Base-by-base conservation (phyloP, 2,113 vertebrate genomes). In the Apteryx mantelli region DNA sequence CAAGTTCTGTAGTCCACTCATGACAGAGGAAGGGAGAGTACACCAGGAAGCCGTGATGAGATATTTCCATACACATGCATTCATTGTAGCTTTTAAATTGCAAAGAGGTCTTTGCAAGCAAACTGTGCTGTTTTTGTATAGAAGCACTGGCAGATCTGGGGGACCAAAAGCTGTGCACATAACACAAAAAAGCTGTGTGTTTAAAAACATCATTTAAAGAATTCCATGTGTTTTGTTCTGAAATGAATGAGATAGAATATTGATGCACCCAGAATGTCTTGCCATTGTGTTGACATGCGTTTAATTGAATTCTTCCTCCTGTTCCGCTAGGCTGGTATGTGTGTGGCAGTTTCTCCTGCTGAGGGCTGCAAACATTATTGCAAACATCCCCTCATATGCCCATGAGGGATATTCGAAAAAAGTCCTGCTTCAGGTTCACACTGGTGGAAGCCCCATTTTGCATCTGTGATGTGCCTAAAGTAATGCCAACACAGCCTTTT, bases 181-280 rank as follows among this genome's bases (percentile, higher is more conserved):
- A 42, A 21, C 77, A 65, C 30, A 9, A 75, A 68, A 16, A 17
- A 63, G 5, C 2, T 44, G 26, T 63, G 22, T n/a, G n/a, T 81
- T 93, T 83, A 44, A 77, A 76, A 95, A 73, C 5, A 2, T 24
- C 60, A 61, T 36, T 21, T 76, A 66, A 92, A 53, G 5, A 88
- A 46, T 75, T 88, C n/a, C 48, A 13, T 64, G 9, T 55, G 56
- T 12, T 40, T 86, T 80, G 5, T 89, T 91, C 42, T 63, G 26
- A 40, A 91, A 50, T 42, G 28, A 63, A 52, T 77, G 13, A 38
- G 22, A 60, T 79, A 70, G 85, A 82, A 58, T 70, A 61, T 10
- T 1, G 0, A 18, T 88, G 40, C 40, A 7, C 16, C 66, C 0
- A 0, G 61, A 36, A 75, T 38, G 55, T 61, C 46, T 75, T 90